phyloP scores from a whole-genome alignment of 2,888 invertebrate species.

The Hetaerina titia region DNA sequence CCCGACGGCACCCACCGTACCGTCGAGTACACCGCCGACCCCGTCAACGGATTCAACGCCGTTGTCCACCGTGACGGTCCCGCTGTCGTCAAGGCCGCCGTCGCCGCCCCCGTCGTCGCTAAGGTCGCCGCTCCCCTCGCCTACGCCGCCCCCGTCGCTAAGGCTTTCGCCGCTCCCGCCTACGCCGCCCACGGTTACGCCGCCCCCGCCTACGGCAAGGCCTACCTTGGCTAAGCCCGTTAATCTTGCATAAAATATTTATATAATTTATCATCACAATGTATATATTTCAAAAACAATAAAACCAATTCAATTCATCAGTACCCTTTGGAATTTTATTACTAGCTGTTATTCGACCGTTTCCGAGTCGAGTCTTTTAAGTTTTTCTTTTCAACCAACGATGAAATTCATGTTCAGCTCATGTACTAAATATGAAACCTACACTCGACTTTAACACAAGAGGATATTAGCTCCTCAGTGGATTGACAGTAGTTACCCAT shows the following conservation, averaged over 20 bases:
- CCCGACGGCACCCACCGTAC: slow-evolving; percentile 71
- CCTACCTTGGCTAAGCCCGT: slow-evolving; percentile 34
- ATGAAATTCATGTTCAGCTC: neutral
- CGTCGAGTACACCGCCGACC: slow-evolving; percentile 73
- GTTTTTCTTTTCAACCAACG: too few relatives aligned
- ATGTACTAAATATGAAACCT: neutral
- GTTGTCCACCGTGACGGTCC: slow-evolving; percentile 73
- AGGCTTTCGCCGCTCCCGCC: slow-evolving; percentile 68
- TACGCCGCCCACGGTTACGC: slow-evolving; percentile 42
- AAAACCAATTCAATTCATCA: neutral
- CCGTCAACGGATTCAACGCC: slow-evolving; percentile 74
- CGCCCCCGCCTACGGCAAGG: slow-evolving; percentile 60
- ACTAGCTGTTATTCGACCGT: neutral
- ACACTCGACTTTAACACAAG: too few relatives aligned
- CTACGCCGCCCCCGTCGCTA: slow-evolving; percentile 71
- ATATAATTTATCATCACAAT: neutral
- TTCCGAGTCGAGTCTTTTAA: too few relatives aligned
- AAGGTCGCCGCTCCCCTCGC: slow-evolving; percentile 75
- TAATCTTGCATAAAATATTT: neutral
- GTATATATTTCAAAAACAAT: neutral
- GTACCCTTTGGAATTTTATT: neutral
- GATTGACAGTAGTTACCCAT: too few relatives aligned
- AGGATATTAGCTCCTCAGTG: too few relatives aligned
- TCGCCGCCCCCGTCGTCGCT: slow-evolving; percentile 70
- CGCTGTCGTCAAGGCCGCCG: slow-evolving; percentile 73